Conservation (phyloP, 1,140 invertebrate genomes). For the Drosophila sturtevanti region DNA sequence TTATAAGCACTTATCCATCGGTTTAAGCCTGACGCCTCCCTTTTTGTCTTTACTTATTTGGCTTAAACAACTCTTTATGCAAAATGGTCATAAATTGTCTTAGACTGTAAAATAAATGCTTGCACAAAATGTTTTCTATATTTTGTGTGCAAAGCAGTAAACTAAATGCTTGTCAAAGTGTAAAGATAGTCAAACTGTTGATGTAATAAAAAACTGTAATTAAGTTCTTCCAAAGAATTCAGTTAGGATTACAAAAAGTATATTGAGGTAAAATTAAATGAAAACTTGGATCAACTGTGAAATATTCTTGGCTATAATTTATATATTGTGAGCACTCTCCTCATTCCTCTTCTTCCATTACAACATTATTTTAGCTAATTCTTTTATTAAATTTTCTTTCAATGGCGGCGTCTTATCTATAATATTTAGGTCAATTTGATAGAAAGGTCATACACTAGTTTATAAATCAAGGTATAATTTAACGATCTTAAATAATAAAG, state of each 20-base stretch:
- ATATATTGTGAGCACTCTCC: too few species aligned
- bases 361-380: too few species aligned
- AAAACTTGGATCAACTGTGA: too few species aligned
- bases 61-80: neutral
- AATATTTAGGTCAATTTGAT: neutral
- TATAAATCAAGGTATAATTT: conserved; percentile 7
- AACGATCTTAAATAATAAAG: conserved; percentile 30
- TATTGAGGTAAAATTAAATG: too few species aligned
- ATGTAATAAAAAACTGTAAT: too few species aligned
- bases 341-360: too few species aligned
- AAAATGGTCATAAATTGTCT: neutral
- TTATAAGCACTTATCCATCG: conserved; percentile 75
- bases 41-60: conserved; percentile 51
- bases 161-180: neutral
- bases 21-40: conserved; percentile 64
- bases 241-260: too few species aligned
- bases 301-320: too few species aligned
- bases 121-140: too few species aligned
- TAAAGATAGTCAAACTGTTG: neutral
- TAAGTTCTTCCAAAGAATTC: too few species aligned
- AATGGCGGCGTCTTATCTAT: neutral
- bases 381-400: too few species aligned
- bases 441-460: neutral
- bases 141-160: neutral
- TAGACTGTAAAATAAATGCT: neutral